Evolutionary conservation across 2,797 vertebrate species (phyloP).

Genomic region (Morelia viridis): DNA sequence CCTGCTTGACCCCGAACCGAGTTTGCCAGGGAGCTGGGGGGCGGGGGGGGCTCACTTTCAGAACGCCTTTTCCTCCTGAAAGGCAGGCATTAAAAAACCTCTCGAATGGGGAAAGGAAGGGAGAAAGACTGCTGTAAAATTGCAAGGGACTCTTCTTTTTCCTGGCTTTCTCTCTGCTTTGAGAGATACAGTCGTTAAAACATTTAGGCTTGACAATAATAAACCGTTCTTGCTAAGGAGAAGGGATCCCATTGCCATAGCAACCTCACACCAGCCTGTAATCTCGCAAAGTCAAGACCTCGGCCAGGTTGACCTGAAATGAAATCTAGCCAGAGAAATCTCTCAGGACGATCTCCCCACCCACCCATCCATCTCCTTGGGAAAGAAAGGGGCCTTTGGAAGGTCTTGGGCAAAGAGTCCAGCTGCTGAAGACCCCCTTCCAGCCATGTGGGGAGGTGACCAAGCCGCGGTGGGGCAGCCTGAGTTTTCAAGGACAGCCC

Average conservation of each 20-base stretch:
- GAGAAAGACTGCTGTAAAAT: neutral
- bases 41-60: neutral
- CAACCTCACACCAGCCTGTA: neutral
- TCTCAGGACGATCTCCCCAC: neutral
- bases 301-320: conserved; percentile 26
- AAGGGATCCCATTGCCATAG: conserved; percentile 53
- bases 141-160: neutral
- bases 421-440: too few species aligned
- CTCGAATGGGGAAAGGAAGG: accelerated
- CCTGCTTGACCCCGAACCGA: neutral
- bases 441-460: neutral
- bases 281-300: accelerated
- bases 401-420: neutral
- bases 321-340: neutral
- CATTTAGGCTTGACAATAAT: neutral
- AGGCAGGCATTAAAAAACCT: too few species aligned
- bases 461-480: too few species aligned
- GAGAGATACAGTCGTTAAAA: neutral
- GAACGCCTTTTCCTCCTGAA: neutral
- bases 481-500: too few species aligned
- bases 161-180: neutral
- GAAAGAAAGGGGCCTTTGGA: neutral
- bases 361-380: neutral
- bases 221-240: conserved; percentile 30
- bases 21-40: neutral